Percentiles rank a stretch among this genome's conserved stretches.
These are phyloP conservation scores for Alces alces DNA, from an alignment of 2,113 vertebrate genomes.

Conservation along the genomic window DNA sequence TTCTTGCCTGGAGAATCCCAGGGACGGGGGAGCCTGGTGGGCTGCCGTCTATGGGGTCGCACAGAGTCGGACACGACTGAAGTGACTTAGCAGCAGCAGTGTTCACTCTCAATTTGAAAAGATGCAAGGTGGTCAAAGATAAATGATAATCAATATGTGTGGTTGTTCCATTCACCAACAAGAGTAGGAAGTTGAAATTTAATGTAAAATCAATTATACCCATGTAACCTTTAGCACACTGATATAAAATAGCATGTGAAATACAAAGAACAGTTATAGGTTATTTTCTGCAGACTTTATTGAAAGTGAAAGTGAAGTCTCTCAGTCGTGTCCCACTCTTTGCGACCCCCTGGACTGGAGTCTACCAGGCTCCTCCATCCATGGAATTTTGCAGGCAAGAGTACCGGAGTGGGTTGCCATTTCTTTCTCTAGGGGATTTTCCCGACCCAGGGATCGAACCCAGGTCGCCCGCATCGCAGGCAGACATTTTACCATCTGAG, in stretches of 20 bases:
- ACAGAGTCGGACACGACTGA: no score
- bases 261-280: background rate
- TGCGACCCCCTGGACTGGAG: background rate
- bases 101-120: background rate
- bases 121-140: background rate
- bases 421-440: background rate
- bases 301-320: background rate
- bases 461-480: background rate
- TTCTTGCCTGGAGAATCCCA: no score
- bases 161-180: background rate
- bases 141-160: background rate
- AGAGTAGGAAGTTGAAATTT: background rate
- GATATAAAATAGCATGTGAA: background rate
- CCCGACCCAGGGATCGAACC: rapidly evolving
- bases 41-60: no score
- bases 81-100: no score
- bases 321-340: background rate
- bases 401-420: background rate
- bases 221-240: background rate
- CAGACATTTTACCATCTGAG: background rate
- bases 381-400: background rate
- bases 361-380: background rate
- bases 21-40: no score
- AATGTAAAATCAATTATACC: background rate
- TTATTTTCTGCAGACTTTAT: slow-evolving; percentile 56